phyloP scores from a whole-genome alignment of 2,797 vertebrate genomes.

The Valencia hispanica region DNA sequence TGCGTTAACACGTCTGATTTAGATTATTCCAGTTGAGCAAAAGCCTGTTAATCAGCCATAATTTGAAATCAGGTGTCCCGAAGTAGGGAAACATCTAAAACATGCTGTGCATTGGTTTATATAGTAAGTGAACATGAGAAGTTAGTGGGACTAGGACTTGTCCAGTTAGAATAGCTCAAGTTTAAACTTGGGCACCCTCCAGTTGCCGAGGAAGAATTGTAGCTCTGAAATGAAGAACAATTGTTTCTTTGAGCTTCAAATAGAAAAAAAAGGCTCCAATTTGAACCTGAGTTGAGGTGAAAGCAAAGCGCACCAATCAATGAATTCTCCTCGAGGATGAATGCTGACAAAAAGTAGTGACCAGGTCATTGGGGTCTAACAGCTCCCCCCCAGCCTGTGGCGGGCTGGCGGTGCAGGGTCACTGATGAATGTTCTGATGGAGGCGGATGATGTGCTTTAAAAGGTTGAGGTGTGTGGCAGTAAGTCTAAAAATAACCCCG shows the following conservation, averaged over 20 bases:
- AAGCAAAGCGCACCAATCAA: background rate
- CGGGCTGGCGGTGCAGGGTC: conserved; percentile 33
- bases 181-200: no score
- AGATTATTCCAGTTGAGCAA: no score
- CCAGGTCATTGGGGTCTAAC: conserved; percentile 55
- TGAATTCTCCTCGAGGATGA: conserved; percentile 28
- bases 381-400: conserved; percentile 28
- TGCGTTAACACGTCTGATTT: no score
- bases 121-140: no score
- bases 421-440: conserved; percentile 56
- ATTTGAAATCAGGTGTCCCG: no score
- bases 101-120: no score
- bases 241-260: background rate
- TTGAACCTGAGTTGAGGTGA: background rate
- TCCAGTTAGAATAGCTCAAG: no score
- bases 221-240: background rate
- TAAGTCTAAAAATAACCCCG: conserved; percentile 76
- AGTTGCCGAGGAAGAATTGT: no score
- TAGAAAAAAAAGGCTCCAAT: background rate
- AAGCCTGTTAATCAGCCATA: no score
- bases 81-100: no score
- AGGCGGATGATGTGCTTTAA: conserved; percentile 65
- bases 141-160: no score
- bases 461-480: conserved; percentile 70
- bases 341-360: conserved; percentile 54